Evolutionary conservation across 2,113 vertebrate genomes (phyloP).

Genomic region (Picathartes gymnocephalus): DNA sequence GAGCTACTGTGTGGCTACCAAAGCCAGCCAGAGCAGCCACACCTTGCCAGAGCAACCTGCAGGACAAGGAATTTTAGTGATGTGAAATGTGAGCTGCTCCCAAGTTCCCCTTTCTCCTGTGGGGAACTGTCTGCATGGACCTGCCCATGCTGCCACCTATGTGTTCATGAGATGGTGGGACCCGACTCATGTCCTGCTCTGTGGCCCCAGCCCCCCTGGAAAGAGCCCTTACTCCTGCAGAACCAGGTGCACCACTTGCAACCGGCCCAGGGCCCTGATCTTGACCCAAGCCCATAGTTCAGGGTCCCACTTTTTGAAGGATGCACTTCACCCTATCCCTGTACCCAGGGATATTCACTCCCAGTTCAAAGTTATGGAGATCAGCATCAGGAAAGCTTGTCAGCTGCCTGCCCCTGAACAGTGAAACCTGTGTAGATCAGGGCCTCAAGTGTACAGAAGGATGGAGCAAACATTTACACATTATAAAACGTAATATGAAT

Average conservation of each 20-base stretch:
- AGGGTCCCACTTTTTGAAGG: neutral
- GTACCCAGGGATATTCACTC: neutral
- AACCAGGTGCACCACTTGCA: neutral
- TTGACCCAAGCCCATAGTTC: neutral
- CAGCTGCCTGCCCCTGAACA: neutral
- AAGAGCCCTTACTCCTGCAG: neutral
- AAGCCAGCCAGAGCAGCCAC: neutral
- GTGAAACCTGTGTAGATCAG: neutral
- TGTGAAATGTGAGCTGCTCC: neutral
- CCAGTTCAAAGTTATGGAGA: neutral
- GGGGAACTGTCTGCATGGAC: neutral
- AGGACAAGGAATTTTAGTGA: neutral
- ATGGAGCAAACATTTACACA: neutral
- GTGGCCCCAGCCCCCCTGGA: rapidly evolving
- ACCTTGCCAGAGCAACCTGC: neutral
- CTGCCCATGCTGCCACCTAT: neutral
- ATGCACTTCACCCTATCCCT: neutral
- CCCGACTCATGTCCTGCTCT: neutral
- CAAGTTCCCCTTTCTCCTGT: neutral
- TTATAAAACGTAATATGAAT: neutral
- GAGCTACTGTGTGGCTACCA: neutral
- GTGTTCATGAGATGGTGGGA: neutral
- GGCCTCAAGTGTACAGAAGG: neutral
- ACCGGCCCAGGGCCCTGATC: neutral
- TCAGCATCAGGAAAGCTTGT: neutral